Base-by-base conservation (phyloP, 1,140 invertebrate genomes). In the Neodiprion virginianus region DNA sequence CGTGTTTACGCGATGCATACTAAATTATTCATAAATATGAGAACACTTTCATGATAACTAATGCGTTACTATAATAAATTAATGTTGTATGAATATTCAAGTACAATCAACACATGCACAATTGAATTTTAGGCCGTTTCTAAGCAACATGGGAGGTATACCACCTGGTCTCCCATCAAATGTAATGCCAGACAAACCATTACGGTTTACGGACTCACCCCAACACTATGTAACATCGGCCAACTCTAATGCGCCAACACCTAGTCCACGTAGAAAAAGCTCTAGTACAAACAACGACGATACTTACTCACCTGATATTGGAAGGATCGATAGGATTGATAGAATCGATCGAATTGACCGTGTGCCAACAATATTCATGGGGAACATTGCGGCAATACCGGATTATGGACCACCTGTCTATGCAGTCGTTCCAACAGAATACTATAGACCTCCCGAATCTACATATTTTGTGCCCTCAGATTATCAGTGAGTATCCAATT, bases 121-220 rank as follows among this genome's bases (percentile, higher is more conserved):
- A 61, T 61, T 40, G 53, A 7, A 75, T 85, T 80, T 8, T 74
- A 88, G 87, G 76, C 84, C 87, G 40, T 87, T 87, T 71, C 78
- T 88, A 65, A 86, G 84, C 74, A 88, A 77, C 66, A 88, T 88
- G 87, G 84, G 84, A 72, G 86, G 84, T 70, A 86, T 86, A 72
- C 82, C 79, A n/a, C 83, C 87, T 23, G 84, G 84, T 72, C 81
- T 87, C 77, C 78, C 84, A 50, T 74, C 80, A 9, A 77, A 72
- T n/a, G 76, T 84, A 3, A 79, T 86, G 49, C 76, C 79, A 1
- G 86, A 91, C 70, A 93, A 92, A 80, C 94, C 94, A 1, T 83
- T 95, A 11, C 87, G 94, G 28, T 95, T 95, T 81, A 94, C 93
- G 0, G 94, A 96, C 84, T 94, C 93, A 1, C 93, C 94, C 4